phyloP scores from a whole-genome alignment of 2,888 invertebrate species.

The Azorinus chamasolen region DNA sequence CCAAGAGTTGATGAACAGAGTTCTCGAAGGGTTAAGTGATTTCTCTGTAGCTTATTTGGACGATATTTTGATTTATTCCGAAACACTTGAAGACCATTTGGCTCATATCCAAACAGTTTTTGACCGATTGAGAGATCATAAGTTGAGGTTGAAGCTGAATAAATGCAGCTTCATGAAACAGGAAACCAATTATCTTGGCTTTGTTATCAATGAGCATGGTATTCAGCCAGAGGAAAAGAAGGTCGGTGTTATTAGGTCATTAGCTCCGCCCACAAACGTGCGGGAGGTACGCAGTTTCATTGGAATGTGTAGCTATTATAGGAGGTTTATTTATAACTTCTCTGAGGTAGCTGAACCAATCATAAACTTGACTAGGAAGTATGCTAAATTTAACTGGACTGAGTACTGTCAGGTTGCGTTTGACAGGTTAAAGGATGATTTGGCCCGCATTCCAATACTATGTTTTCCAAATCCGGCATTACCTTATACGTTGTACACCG shows the following conservation, averaged over 20 bases:
- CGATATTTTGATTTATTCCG: slow-evolving; percentile 50
- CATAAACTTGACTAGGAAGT: slow-evolving; percentile 28
- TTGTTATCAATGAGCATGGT: slow-evolving; percentile 33
- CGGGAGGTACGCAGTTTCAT: slow-evolving; percentile 26
- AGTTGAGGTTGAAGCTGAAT: neutral
- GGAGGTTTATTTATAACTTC: slow-evolving; percentile 51
- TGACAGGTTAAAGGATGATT: neutral
- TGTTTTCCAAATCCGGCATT: neutral
- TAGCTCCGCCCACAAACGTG: slow-evolving; percentile 37
- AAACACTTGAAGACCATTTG: slow-evolving; percentile 3
- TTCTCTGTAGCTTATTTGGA: slow-evolving; percentile 54
- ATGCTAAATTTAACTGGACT: slow-evolving; percentile 14
- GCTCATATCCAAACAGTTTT: neutral
- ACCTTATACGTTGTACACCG: neutral
- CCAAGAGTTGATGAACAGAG: slow-evolving; percentile 43
- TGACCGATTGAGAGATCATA: neutral
- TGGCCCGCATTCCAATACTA: neutral
- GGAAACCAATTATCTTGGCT: slow-evolving; percentile 47
- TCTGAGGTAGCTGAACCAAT: slow-evolving; percentile 34
- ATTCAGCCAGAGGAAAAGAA: slow-evolving; percentile 39
- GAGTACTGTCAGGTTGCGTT: slow-evolving; percentile 9
- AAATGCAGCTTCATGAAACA: slow-evolving; percentile 14
- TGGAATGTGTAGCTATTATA: slow-evolving; percentile 30
- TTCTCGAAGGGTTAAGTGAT: slow-evolving; percentile 38
- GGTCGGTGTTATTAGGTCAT: slow-evolving; percentile 29